These are phyloP conservation scores for Ara ararauna DNA, from an alignment of 2,797 vertebrate species.

Conservation along the genomic window DNA sequence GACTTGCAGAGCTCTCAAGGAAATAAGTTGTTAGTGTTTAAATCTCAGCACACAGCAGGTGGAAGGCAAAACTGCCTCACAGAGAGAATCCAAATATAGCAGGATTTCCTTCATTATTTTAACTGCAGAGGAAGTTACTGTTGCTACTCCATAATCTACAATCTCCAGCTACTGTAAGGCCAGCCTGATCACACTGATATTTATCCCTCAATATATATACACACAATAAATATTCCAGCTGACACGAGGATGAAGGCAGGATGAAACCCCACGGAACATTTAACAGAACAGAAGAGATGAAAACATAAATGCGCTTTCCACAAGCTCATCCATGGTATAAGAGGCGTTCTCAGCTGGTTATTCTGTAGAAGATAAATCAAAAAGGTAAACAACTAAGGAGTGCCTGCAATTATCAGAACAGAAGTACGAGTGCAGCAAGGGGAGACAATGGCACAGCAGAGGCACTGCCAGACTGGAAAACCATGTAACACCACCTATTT, in stretches of 20 bases:
- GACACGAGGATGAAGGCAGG: not conserved
- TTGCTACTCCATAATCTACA: not conserved
- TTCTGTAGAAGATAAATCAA: not conserved
- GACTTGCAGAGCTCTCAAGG: constrained; percentile 29
- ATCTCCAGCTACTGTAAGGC: not conserved
- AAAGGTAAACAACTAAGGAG: not conserved
- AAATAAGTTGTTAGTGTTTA: constrained; percentile 34
- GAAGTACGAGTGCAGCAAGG: not conserved
- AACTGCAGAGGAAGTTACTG: constrained; percentile 36
- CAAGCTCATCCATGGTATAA: not conserved
- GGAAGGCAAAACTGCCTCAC: constrained; percentile 11
- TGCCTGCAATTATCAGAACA: not conserved
- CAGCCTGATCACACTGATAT: not conserved
- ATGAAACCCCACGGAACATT: not conserved
- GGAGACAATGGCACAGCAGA: not conserved
- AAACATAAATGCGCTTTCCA: not conserved
- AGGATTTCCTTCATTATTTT: constrained; percentile 52
- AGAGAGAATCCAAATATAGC: constrained; percentile 38
- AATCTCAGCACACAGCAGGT: constrained; percentile 34
- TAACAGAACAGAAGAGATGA: not conserved
- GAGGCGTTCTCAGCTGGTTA: not conserved
- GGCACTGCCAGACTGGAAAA: not conserved
- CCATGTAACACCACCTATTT: not conserved
- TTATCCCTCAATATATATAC: not conserved
- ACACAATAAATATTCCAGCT: not conserved